These are phyloP conservation scores for Carollia perspicillata DNA, from an alignment of 2,113 vertebrate species.

Conservation along the genomic window DNA sequence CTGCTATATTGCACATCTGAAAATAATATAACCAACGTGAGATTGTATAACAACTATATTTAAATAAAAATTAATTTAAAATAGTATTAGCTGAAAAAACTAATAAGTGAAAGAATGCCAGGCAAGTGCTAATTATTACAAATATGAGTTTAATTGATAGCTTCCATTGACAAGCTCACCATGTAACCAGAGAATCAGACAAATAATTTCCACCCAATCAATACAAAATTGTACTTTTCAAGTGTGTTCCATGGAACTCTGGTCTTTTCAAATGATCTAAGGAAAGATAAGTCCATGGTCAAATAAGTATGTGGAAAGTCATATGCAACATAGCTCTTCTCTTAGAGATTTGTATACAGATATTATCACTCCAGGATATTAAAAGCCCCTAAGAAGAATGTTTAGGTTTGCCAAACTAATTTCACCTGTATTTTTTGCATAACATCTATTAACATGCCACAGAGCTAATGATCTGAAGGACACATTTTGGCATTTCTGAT, in stretches of 20 bases:
- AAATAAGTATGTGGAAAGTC: not conserved
- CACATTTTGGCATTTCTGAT: not conserved
- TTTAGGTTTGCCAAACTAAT: constrained; percentile 6
- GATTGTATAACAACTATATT: not conserved
- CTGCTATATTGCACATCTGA: not conserved
- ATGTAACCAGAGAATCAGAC: not conserved
- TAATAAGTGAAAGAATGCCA: not conserved
- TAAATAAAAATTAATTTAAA: not conserved
- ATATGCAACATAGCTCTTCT: not conserved
- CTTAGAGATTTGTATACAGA: not conserved
- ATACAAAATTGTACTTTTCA: not conserved
- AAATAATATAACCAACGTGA: not conserved
- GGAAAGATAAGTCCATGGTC: not conserved
- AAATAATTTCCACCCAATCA: not conserved
- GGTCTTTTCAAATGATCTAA: not conserved
- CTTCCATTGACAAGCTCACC: not conserved
- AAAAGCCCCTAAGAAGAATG: not conserved
- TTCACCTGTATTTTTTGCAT: not conserved
- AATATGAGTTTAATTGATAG: not conserved
- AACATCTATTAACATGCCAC: not conserved
- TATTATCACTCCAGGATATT: not conserved
- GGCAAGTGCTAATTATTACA: not conserved
- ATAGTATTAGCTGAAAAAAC: not conserved
- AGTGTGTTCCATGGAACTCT: not conserved
- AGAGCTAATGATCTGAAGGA: not conserved